phyloP scores from a whole-genome alignment of 2,888 invertebrate genomes.

The Ganaspis brasiliensis region DNA sequence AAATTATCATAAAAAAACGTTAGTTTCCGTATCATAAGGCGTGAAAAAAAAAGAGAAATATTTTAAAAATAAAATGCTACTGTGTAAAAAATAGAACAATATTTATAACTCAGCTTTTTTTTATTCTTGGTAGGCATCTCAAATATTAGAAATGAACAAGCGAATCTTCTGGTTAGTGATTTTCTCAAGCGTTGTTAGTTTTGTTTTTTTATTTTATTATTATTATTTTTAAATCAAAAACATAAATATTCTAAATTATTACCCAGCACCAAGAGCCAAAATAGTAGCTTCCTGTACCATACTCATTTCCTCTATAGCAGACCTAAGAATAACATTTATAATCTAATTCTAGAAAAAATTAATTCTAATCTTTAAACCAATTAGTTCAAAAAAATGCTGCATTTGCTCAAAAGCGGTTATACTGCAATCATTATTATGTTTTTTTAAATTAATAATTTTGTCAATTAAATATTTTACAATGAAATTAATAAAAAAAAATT shows the following conservation, averaged over 20 bases:
- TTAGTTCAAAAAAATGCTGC: conserved; percentile 20
- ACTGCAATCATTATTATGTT: not conserved
- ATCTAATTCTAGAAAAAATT: conserved; percentile 15
- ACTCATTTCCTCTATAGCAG: conserved; percentile 75
- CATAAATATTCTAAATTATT: conserved; percentile 66
- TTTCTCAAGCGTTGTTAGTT: not conserved
- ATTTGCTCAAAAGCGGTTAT: conserved; percentile 11
- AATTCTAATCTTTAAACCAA: conserved; percentile 5
- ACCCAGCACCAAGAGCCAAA: conserved; percentile 79
- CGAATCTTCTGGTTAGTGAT: not conserved
- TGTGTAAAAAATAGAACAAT: not conserved
- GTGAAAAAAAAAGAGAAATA: too few species aligned
- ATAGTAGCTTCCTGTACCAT: conserved; percentile 78
- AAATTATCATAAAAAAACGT: not conserved
- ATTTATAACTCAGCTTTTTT: conserved; percentile 22
- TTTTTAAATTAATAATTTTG: not conserved
- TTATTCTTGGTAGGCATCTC: conserved; percentile 15
- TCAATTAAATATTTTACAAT: not conserved
- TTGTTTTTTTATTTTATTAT: not conserved
- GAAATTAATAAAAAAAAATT: too few species aligned
- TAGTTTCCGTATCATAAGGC: too few species aligned
- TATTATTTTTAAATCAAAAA: conserved; percentile 36
- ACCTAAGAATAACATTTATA: conserved; percentile 70
- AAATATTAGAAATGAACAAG: not conserved
- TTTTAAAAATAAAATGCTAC: not conserved